Conservation (phyloP, 2,888 invertebrate genomes). For the Trissonchulus latispiculum region DNA sequence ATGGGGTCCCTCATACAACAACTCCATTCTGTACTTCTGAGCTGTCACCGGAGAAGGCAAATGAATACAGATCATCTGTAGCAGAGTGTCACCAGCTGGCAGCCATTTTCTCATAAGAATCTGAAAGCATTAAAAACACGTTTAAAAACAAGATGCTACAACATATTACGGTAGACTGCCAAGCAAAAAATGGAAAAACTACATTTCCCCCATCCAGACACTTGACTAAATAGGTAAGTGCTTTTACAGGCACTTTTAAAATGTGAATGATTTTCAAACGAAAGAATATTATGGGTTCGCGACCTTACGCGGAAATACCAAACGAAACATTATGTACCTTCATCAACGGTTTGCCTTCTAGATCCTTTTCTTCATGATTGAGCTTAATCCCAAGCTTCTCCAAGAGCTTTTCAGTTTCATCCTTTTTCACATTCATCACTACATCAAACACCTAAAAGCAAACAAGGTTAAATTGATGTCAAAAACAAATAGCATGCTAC, state of each 20-base stretch:
- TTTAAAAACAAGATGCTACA: constrained; percentile 54
- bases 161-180: no score
- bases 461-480: no score
- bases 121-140: no score
- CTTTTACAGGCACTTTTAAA: no score
- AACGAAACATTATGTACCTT: constrained; percentile 59
- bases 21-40: constrained; percentile 98
- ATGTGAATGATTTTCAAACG: no score
- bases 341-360: constrained; percentile 86
- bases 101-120: constrained; percentile 98
- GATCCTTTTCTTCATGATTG: constrained; percentile 87
- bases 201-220: no score
- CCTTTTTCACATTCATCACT: constrained; percentile 89
- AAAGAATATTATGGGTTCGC: no score
- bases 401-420: constrained; percentile 73
- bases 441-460: constrained; percentile 57
- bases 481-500: no score
- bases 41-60: constrained; percentile 97
- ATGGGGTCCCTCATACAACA: constrained; percentile 95
- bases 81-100: constrained; percentile 96
- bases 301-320: no score
- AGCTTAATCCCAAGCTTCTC: constrained; percentile 82
- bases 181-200: no score
- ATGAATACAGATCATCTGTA: constrained; percentile 99
- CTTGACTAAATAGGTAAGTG: no score